A percentile compares a stretch with the other conserved stretches of the same genome.
phyloP scores from a whole-genome alignment of 2,113 vertebrate species.

The Rynchops niger region DNA sequence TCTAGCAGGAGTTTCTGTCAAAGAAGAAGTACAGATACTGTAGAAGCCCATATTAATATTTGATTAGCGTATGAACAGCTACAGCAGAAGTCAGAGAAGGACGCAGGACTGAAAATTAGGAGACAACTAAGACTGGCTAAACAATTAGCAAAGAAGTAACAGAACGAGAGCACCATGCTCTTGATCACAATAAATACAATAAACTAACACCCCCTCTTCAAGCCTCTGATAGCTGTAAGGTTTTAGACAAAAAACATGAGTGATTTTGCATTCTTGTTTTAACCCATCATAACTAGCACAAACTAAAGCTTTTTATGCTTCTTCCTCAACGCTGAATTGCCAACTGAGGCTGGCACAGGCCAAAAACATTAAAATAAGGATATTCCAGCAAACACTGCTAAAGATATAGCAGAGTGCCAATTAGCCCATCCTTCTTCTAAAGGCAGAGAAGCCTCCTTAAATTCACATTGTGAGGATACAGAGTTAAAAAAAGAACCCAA shows the following conservation, averaged over 20 bases:
- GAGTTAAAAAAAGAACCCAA: background rate
- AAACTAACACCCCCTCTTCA: background rate
- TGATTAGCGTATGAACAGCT: background rate
- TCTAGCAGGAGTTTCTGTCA: slow-evolving; percentile 58
- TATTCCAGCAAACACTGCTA: background rate
- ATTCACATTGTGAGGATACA: background rate
- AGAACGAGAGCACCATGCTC: background rate
- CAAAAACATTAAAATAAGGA: background rate
- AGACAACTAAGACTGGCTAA: background rate
- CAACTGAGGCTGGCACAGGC: background rate
- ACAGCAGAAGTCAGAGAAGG: background rate
- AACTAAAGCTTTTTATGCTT: background rate
- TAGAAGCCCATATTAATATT: slow-evolving; percentile 14
- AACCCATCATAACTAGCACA: background rate
- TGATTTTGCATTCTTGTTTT: background rate
- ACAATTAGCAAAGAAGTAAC: background rate
- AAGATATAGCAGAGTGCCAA: background rate
- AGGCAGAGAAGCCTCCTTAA: background rate
- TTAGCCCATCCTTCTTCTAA: background rate
- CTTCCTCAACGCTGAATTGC: background rate
- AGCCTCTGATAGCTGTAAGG: background rate
- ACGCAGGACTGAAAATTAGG: background rate
- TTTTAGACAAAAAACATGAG: background rate
- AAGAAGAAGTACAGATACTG: slow-evolving; percentile 58
- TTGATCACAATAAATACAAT: background rate